Base-by-base conservation (phyloP, 2,797 vertebrate genomes). In the Nasua narica region DNA sequence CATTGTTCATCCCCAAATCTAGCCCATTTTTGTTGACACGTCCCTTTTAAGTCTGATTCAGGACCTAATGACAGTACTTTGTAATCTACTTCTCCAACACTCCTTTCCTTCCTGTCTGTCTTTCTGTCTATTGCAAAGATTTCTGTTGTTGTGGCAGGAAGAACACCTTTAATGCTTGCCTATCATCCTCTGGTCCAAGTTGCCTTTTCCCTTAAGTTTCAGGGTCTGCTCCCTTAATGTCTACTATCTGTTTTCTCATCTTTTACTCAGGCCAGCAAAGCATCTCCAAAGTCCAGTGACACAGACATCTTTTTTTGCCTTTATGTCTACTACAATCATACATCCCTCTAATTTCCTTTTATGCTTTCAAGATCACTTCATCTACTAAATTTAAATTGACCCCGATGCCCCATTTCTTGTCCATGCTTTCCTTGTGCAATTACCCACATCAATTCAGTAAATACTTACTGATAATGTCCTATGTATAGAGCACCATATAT, bases 91-190 rank as follows among this genome's bases (percentile, higher is more conserved):
- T 25, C 48, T 90, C 91, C 43, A 94, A 82, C 2, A 58, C 25
- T 81, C 14, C 3, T 69, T 94, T 84, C 9, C 13, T 87, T 58
- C 37, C 50, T 85, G 4, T 81, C 90, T 79, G 12, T 67, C 62
- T n/a, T 90, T 58, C 40, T 50, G 4, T 70, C 67, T 67, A 58
- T 7, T 95, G 60, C 70, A 87, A 88, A 90, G 12, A 62, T 87
- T 86, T 89, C 65, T 94, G 43, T 77, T 43, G 82, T 93, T 77
- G 46, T 82, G 15, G 72, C 35, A 89, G 65, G 65, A 93, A 90
- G 5, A 76, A 83, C 3, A n/a, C 7, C 72, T 76, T 90, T 69
- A 86, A 21, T 58, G 32, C 27, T 27, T 77, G 14, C 46, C 29
- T 50, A 70, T 86, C 72, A 90, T 25, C 29, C 21, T 60, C 37